Base-by-base conservation (phyloP, 1,140 invertebrate species). In the Heterodera carotae region DNA sequence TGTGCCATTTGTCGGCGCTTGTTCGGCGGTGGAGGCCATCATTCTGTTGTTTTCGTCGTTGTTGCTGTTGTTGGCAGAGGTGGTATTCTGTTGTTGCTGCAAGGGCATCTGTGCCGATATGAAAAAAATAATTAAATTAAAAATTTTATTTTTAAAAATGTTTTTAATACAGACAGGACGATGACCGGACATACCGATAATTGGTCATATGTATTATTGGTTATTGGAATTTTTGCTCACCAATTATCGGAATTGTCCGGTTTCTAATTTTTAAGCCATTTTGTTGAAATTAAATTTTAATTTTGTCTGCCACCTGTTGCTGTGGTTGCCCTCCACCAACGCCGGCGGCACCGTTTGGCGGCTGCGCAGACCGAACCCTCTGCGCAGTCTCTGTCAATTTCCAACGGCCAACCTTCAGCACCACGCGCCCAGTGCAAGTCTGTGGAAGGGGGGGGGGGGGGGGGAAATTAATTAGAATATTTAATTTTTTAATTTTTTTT, bases 361-460 rank as follows among this genome's bases (percentile, higher is more conserved):
- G 74, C 31, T 84, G 76, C 29, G 84, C 83, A 8, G 83, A 83
- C 56, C 83, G 85, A 12, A 86, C 84, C 43, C 80, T 72, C 64
- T 84, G 84, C 12, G 85, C 82, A 27, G 84, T 80, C 62, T 87
- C 85, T 10, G 77, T 84, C 25, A 86, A 62, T 67, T 86, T 86
- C 85, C 85, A 86, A 31, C 85, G 74, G 22, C 84, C 79, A 70
- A 86, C 79, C 78, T 86, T 86, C 18, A 86, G 68, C 25, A 70
- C 68, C 12, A 86, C 85, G 71, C 82, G 81, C 15, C 86, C 86
- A 27, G 74, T 77, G 39, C 82, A 82, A n/a, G 85, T 87, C 79
- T 82, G n/a, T n/a, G n/a, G n/a, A n/a, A n/a, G n/a, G n/a, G n/a
- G n/a, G n/a, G n/a, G n/a, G n/a, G n/a, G n/a, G n/a, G n/a, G n/a